Percentiles rank a stretch among this genome's conserved stretches.
phyloP scores from a whole-genome alignment of 1,140 invertebrate genomes.

The Sipha flava region DNA sequence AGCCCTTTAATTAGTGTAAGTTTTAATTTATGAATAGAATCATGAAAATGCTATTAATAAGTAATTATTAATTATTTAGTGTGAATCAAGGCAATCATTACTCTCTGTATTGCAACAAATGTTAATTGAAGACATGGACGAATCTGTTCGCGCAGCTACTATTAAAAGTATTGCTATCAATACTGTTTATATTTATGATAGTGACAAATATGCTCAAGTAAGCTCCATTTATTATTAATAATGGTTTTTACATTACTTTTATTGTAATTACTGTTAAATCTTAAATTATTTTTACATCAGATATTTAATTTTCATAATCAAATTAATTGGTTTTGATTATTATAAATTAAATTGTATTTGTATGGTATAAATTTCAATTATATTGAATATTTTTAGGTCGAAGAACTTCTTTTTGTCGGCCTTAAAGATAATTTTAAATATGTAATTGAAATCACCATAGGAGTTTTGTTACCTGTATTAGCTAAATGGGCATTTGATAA shows the following conservation, averaged over 20 bases:
- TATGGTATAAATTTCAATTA: background rate
- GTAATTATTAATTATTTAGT: constrained; percentile 42
- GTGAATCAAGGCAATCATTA: constrained; percentile 59
- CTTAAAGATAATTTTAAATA: constrained; percentile 48
- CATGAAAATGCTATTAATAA: background rate
- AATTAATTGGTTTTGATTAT: too few relatives aligned
- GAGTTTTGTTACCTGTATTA: constrained; percentile 49
- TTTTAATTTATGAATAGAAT: constrained; percentile 3
- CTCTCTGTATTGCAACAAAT: constrained; percentile 69
- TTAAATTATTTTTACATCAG: too few relatives aligned
- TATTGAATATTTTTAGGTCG: constrained; percentile 45
- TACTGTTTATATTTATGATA: constrained; percentile 56
- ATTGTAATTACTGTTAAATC: too few relatives aligned
- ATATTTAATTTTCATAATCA: too few relatives aligned
- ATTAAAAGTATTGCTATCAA: constrained; percentile 57
- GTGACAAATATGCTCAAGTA: constrained; percentile 60
- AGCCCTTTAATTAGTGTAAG: constrained; percentile 59
- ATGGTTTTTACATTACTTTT: background rate
- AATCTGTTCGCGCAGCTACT: constrained; percentile 54
- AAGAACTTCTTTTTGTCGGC: constrained; percentile 50
- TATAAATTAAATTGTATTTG: background rate
- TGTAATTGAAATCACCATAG: constrained; percentile 47
- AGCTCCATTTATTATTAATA: background rate
- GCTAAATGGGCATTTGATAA: constrained; percentile 57
- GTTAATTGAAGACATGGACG: constrained; percentile 60